Evolutionary conservation across 2,113 vertebrate species (phyloP).

Genomic region (Neolamprologus devosi): DNA sequence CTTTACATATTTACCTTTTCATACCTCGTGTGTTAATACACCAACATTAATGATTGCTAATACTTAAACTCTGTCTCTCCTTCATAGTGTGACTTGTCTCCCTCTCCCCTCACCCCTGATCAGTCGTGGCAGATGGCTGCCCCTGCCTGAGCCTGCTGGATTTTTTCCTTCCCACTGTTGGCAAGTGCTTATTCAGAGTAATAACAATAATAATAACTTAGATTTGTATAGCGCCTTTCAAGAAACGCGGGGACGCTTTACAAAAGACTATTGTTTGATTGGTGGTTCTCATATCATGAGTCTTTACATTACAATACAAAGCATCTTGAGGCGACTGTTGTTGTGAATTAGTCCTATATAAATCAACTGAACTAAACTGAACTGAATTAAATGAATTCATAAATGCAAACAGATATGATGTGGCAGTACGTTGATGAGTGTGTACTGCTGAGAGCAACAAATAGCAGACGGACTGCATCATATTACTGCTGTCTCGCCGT

Average conservation of each 20-base stretch:
- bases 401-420: not conserved
- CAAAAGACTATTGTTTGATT: not conserved
- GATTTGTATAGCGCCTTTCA: not conserved
- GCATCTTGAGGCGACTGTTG: not conserved
- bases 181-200: not conserved
- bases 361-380: not conserved
- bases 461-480: not conserved
- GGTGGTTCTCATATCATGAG: not conserved
- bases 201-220: not conserved
- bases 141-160: not conserved
- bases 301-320: not conserved
- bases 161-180: not conserved
- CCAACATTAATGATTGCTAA: not conserved
- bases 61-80: not conserved
- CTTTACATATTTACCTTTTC: not conserved
- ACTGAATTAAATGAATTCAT: not conserved
- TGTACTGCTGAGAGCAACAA: not conserved
- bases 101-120: not conserved
- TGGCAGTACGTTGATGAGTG: not conserved
- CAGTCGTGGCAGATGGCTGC: not conserved
- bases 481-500: not conserved
- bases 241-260: not conserved
- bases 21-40: not conserved
- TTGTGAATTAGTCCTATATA: not conserved
- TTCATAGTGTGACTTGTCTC: not conserved